Conservation (phyloP, 2,113 vertebrate genomes). For the Lontra canadensis region DNA sequence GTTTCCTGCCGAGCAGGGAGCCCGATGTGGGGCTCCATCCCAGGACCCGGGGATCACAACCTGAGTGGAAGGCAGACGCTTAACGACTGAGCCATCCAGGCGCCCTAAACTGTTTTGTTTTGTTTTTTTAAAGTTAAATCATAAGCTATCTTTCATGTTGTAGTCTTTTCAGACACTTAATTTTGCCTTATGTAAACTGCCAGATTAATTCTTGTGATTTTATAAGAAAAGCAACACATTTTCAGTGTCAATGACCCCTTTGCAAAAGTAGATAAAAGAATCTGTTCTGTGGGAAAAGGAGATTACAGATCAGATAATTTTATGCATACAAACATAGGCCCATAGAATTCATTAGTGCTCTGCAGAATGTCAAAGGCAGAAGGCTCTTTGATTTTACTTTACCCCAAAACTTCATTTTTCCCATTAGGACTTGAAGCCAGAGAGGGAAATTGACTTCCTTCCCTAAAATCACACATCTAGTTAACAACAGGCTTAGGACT, state of each 20-base stretch:
- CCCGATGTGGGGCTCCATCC: no score
- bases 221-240: background rate
- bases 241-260: background rate
- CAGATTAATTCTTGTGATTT: conserved; percentile 19
- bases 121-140: background rate
- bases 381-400: background rate
- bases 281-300: background rate
- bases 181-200: conserved; percentile 24
- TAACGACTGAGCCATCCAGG: no score
- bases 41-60: no score
- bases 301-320: background rate
- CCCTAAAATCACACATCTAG: background rate
- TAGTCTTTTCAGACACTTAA: background rate
- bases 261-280: background rate
- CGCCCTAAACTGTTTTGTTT: background rate
- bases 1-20: no score
- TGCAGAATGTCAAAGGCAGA: background rate
- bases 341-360: background rate
- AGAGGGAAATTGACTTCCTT: background rate
- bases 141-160: background rate
- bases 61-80: no score
- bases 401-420: conserved; percentile 16
- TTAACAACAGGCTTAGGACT: background rate
- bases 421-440: background rate
- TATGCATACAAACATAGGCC: background rate